phyloP scores from a whole-genome alignment of 2,113 vertebrate species.

The Catharus bicknelli region DNA sequence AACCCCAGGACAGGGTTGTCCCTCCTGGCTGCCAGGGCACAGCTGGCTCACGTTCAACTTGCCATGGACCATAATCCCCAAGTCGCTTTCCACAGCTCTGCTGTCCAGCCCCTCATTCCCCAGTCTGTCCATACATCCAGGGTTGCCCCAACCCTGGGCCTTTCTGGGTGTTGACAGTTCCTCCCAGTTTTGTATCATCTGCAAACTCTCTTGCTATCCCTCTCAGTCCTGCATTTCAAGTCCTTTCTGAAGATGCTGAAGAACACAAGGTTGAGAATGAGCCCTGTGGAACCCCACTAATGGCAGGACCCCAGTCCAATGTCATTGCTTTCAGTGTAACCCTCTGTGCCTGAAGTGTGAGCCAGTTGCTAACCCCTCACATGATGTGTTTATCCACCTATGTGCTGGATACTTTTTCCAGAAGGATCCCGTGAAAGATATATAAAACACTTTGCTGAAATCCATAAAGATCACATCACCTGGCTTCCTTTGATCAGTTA shows the following conservation, averaged over 20 bases:
- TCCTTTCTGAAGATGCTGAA: background rate
- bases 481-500: background rate
- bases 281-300: background rate
- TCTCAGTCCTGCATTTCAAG: background rate
- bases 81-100: background rate
- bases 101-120: background rate
- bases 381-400: background rate
- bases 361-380: background rate
- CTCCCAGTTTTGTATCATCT: background rate
- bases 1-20: no score
- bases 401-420: background rate
- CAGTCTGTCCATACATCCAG: background rate
- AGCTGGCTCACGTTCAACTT: no score
- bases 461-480: background rate
- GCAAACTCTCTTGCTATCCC: background rate
- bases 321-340: background rate
- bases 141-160: background rate
- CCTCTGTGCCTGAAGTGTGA: background rate
- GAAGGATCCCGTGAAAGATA: background rate
- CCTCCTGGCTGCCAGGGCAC: no score
- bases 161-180: background rate
- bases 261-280: rapidly evolving
- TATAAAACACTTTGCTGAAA: background rate
- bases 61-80: rapidly evolving
- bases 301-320: no score